Percentiles rank a stretch among this genome's conserved stretches.
These are phyloP conservation scores for Hybognathus amarus DNA, from an alignment of 2,797 vertebrate genomes.

Conservation along the genomic window DNA sequence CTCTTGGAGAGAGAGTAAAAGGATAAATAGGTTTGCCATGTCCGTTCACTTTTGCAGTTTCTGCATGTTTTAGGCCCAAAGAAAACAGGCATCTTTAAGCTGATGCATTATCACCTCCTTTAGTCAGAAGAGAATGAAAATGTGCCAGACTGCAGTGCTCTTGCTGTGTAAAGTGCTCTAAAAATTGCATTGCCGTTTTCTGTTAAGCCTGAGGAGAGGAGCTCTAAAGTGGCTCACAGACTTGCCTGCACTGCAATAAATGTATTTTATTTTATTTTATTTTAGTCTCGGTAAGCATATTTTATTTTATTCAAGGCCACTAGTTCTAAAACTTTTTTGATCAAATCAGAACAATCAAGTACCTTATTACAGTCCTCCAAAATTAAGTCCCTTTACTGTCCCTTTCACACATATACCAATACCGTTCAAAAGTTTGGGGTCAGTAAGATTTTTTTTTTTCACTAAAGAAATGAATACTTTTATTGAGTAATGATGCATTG, in stretches of 20 bases:
- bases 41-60: neutral
- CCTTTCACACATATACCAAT: no score
- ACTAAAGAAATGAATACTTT: no score
- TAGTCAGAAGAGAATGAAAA: neutral
- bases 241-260: neutral
- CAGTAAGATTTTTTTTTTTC: no score
- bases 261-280: no score
- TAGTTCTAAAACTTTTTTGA: neutral
- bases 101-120: slow-evolving; percentile 11
- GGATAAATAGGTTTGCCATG: neutral
- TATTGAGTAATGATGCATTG: no score
- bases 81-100: slow-evolving; percentile 5
- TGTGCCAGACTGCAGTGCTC: slow-evolving; percentile 18
- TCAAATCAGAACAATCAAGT: neutral
- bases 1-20: slow-evolving; percentile 73
- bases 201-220: neutral
- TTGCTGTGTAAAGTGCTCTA: neutral
- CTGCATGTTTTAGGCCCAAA: neutral
- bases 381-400: neutral
- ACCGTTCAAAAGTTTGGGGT: no score
- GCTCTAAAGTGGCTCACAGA: neutral
- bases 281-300: neutral
- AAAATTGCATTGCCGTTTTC: slow-evolving; percentile 5
- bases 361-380: neutral
- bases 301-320: neutral